Evolutionary conservation across 2,888 invertebrate genomes (phyloP).

Genomic region (Harpalus rufipes): DNA sequence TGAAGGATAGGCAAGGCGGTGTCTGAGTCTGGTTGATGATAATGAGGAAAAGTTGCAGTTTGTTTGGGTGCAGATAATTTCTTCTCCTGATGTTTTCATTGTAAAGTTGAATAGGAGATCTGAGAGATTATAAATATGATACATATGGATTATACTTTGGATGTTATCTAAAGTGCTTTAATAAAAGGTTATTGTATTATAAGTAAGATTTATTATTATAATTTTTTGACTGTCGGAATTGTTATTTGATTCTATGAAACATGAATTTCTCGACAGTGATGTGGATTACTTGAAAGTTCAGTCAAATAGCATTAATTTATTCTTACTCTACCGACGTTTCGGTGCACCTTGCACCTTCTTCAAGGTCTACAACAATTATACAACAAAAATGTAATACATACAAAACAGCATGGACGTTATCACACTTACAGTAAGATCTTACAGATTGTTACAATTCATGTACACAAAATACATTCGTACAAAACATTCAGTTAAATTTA

Average conservation of each 20-base stretch:
- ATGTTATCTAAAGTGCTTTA: neutral
- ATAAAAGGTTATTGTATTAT: neutral
- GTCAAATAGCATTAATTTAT: too few species aligned
- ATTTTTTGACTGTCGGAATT: neutral
- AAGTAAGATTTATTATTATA: neutral
- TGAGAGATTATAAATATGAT: neutral
- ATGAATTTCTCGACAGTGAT: too few species aligned
- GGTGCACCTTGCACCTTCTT: too few species aligned
- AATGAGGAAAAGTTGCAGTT: slow-evolving; percentile 36
- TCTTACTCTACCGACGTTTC: too few species aligned
- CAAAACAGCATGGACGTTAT: too few species aligned
- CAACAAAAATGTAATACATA: too few species aligned
- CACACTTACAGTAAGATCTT: too few species aligned
- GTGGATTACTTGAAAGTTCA: too few species aligned
- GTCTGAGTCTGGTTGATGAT: slow-evolving; percentile 3
- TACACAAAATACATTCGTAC: too few species aligned
- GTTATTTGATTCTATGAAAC: neutral
- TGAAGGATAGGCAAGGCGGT: slow-evolving; percentile 5
- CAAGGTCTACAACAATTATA: too few species aligned
- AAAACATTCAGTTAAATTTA: too few species aligned
- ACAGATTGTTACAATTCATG: too few species aligned
- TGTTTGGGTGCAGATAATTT: slow-evolving; percentile 35
- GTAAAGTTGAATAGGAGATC: neutral
- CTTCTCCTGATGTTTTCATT: neutral
- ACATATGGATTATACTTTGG: neutral